phyloP scores from a whole-genome alignment of 2,888 invertebrate genomes.

The Agrypnus murinus region DNA sequence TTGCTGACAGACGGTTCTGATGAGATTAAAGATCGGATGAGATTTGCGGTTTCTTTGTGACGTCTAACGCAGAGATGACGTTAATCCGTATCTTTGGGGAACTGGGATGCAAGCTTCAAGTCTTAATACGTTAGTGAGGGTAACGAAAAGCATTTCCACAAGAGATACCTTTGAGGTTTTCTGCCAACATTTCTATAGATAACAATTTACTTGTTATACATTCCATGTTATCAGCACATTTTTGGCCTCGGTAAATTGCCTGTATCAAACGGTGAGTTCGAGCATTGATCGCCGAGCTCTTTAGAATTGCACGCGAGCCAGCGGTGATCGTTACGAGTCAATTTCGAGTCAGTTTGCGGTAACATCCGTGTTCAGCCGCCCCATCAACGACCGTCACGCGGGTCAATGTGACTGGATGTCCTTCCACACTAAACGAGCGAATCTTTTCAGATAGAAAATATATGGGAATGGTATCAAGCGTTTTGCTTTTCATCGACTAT shows the following conservation, averaged over 20 bases:
- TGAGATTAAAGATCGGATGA: slow-evolving; percentile 62
- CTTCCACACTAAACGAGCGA: slow-evolving; percentile 35
- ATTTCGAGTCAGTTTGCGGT: slow-evolving; percentile 65
- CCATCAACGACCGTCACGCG: slow-evolving; percentile 58
- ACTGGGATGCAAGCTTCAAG: slow-evolving; percentile 36
- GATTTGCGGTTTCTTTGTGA: slow-evolving; percentile 58
- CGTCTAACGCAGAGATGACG: slow-evolving; percentile 53
- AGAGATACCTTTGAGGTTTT: not conserved
- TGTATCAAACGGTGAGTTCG: slow-evolving; percentile 47
- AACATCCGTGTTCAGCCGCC: slow-evolving; percentile 60
- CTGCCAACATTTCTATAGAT: slow-evolving; percentile 18
- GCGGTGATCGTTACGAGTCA: slow-evolving; percentile 64
- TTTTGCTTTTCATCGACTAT: slow-evolving; percentile 24
- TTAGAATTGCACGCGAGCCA: slow-evolving; percentile 59
- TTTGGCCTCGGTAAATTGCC: slow-evolving; percentile 48
- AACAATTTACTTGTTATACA: slow-evolving; percentile 37
- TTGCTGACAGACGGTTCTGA: slow-evolving; percentile 61
- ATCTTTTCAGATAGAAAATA: slow-evolving; percentile 44
- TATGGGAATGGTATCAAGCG: slow-evolving; percentile 35
- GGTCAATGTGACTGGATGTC: slow-evolving; percentile 59
- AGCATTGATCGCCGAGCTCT: slow-evolving; percentile 51
- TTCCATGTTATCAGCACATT: slow-evolving; percentile 44
- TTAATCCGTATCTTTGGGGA: slow-evolving; percentile 51
- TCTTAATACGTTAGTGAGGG: not conserved
- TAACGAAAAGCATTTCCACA: slow-evolving; percentile 10